phyloP scores from a whole-genome alignment of 2,113 vertebrate genomes.

The Dromas ardeola region DNA sequence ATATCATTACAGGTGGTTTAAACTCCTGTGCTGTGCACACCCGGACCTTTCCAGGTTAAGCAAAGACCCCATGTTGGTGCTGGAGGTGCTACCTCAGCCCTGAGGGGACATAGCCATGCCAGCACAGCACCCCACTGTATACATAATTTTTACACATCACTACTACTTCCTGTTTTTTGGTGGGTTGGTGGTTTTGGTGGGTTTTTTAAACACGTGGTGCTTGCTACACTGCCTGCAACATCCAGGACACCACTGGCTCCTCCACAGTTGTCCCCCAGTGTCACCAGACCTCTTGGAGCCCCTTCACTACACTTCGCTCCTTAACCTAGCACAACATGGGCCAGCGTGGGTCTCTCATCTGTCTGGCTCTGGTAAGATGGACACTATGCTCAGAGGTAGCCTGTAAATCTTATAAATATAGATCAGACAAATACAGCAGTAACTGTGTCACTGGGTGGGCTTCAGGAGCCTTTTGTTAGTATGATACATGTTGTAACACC shows the following conservation, averaged over 20 bases:
- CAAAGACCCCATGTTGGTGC: neutral
- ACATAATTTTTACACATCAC: neutral
- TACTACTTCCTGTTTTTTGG: neutral
- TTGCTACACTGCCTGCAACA: neutral
- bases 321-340: neutral
- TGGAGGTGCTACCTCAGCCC: neutral
- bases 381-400: neutral
- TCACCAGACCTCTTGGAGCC: neutral
- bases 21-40: fast-evolving
- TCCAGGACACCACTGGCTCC: neutral
- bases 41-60: neutral
- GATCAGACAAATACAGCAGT: neutral
- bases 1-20: neutral
- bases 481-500: neutral
- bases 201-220: fast-evolving
- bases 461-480: neutral
- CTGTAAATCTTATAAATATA: neutral
- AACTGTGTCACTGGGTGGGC: neutral
- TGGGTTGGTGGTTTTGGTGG: neutral
- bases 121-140: neutral
- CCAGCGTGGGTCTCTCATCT: neutral
- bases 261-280: neutral
- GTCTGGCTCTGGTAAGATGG: neutral
- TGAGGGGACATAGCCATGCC: fast-evolving
- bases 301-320: neutral